Base-by-base conservation (phyloP, 2,888 invertebrate genomes). In the Ornithoptera alexandrae region DNA sequence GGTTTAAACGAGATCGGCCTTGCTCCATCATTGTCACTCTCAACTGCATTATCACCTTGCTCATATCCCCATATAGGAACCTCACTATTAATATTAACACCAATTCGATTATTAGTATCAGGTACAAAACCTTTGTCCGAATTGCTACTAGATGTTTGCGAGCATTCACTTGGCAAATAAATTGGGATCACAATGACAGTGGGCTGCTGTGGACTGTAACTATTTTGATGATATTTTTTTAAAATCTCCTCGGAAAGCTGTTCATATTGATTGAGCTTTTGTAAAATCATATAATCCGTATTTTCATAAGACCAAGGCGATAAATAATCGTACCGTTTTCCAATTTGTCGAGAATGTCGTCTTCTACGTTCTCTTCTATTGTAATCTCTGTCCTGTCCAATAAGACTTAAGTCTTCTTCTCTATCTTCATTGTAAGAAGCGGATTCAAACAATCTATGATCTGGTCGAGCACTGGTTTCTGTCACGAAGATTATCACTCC, bases 1-100 rank as follows among this genome's bases (percentile, higher is more conserved):
- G 83, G 79, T 7, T 74, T 74, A 58, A 89, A 87, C 1, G 84
- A 83, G n/a, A 92, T 85, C 5, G 90, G 90, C 67, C 91, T 83
- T 1, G 82, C 68, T 18, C 83, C 85, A 68, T 84, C 83, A 10
- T 70, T 73, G 72, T 85, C 76, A 66, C 77, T 74, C 20, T 73
- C 73, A 2, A 75, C 74, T 0, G 77, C 74, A 0, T 80, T 78
- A 12, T 79, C 75, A 10, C 77, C 74, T 15, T 77, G 73, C 1
- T 78, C 79, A 15, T 82, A 72, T 20, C 85, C 86, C 88, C 90
- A 91, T 72, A 85, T 57, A 20, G 5, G 7, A 57, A 7, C 10
- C 5, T 57, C 57, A 57, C 12, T 87, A 72, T 84, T 85, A 66
- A 84, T 86, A 0, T 76, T 53, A 60, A 88, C 87, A n/a, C 87